phyloP scores from a whole-genome alignment of 2,797 vertebrate genomes.

The Gallinago stenura region DNA sequence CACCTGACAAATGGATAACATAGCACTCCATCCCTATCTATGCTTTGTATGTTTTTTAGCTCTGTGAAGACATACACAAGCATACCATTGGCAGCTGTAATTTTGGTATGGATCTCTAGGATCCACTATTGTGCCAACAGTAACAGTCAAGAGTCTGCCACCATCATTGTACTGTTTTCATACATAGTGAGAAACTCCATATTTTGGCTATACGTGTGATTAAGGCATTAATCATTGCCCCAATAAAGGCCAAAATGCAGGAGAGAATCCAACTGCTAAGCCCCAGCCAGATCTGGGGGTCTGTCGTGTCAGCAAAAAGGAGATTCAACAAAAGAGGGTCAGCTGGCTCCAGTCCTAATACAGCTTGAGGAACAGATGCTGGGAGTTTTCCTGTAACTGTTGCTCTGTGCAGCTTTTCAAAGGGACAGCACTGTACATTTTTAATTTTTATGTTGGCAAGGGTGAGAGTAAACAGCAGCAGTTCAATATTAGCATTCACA shows the following conservation, averaged over 20 bases:
- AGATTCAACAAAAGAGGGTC: neutral
- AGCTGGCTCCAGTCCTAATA: neutral
- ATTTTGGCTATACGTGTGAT: neutral
- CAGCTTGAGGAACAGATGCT: neutral
- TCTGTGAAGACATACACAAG: neutral
- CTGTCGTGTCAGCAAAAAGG: neutral
- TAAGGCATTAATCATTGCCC: neutral
- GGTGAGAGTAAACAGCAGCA: neutral
- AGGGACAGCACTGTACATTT: neutral
- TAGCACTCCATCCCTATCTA: neutral
- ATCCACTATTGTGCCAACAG: neutral
- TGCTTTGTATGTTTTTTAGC: neutral
- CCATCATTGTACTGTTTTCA: neutral
- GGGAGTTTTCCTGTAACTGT: neutral
- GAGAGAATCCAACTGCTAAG: neutral
- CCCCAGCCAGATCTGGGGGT: neutral
- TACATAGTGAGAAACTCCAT: accelerated
- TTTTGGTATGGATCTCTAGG: neutral
- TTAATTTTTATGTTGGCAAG: neutral
- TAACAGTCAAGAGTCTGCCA: neutral
- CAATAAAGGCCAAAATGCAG: neutral
- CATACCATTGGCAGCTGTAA: neutral
- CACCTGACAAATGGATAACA: neutral
- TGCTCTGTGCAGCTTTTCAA: neutral
- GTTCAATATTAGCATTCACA: neutral